Conservation (phyloP, 2,797 vertebrate genomes). For the Scomberomorus guttatus region DNA sequence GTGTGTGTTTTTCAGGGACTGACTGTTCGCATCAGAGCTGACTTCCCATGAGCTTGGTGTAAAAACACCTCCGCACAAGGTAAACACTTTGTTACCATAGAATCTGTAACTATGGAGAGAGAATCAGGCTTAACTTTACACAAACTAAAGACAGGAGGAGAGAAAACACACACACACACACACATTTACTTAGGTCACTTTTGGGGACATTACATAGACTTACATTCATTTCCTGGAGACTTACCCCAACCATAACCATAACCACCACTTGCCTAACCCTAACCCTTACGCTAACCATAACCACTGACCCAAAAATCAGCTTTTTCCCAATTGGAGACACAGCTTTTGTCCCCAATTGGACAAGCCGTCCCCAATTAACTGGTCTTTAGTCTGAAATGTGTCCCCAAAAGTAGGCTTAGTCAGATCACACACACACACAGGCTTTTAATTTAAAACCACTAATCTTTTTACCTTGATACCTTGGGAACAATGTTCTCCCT, state of each 20-base stretch:
- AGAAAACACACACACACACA: constrained; percentile 1
- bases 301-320: no score
- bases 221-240: no score
- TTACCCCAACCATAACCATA: no score
- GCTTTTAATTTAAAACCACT: constrained; percentile 51
- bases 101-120: constrained; percentile 74
- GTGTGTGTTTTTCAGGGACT: constrained; percentile 23
- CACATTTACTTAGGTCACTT: background rate
- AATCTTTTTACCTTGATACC: constrained; percentile 33
- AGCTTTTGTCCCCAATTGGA: no score
- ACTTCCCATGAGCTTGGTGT: constrained; percentile 63
- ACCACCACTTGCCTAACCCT: no score
- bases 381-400: no score
- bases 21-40: constrained; percentile 36
- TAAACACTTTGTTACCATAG: constrained; percentile 82
- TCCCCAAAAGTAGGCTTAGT: no score
- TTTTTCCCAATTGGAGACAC: no score
- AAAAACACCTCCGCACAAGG: constrained; percentile 62
- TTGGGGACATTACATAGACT: no score
- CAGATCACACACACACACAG: constrained; percentile 14
- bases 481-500: constrained; percentile 32
- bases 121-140: constrained; percentile 60
- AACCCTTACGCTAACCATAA: no score
- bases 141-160: constrained; percentile 6
- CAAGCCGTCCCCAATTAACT: no score